Conservation (phyloP, 2,888 invertebrate genomes). For the Luffia ferchaultella region DNA sequence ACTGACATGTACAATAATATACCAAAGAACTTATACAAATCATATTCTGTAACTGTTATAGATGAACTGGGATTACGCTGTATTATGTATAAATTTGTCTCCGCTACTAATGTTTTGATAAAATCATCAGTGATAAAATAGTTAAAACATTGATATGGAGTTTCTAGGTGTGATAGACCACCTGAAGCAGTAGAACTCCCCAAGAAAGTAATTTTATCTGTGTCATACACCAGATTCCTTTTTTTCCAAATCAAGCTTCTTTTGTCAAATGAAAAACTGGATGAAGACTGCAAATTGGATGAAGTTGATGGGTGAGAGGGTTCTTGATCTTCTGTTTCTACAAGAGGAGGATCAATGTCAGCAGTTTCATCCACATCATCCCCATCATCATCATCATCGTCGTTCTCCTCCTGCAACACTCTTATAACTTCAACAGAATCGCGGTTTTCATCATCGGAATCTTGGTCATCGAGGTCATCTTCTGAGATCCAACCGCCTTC, state of each 20-base stretch:
- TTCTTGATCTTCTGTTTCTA: constrained; percentile 22
- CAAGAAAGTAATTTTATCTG: constrained; percentile 25
- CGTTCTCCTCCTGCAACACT: constrained; percentile 25
- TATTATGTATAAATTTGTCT: constrained; percentile 14
- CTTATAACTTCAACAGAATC: constrained; percentile 25
- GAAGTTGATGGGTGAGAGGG: constrained; percentile 21
- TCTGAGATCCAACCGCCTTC: constrained; percentile 24
- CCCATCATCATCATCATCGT: constrained; percentile 21
- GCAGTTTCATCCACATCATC: constrained; percentile 23
- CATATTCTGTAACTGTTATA: constrained; percentile 12
- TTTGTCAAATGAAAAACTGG: constrained; percentile 23
- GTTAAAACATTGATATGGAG: constrained; percentile 20
- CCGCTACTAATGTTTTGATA: constrained; percentile 16
- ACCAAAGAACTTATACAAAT: constrained; percentile 16
- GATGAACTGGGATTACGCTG: constrained; percentile 10
- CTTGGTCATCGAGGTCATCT: constrained; percentile 23
- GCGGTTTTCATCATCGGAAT: constrained; percentile 23
- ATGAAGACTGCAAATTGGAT: constrained; percentile 21
- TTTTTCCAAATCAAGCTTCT: constrained; percentile 26
- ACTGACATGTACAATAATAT: constrained; percentile 20
- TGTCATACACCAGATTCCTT: constrained; percentile 23
- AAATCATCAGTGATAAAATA: constrained; percentile 18
- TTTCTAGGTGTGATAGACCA: constrained; percentile 19
- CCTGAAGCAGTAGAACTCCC: constrained; percentile 22
- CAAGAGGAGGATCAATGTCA: constrained; percentile 25